Percentiles rank a stretch among this genome's conserved stretches.
phyloP scores from a whole-genome alignment of 2,888 invertebrate species.

The Drosophila stalkeri region DNA sequence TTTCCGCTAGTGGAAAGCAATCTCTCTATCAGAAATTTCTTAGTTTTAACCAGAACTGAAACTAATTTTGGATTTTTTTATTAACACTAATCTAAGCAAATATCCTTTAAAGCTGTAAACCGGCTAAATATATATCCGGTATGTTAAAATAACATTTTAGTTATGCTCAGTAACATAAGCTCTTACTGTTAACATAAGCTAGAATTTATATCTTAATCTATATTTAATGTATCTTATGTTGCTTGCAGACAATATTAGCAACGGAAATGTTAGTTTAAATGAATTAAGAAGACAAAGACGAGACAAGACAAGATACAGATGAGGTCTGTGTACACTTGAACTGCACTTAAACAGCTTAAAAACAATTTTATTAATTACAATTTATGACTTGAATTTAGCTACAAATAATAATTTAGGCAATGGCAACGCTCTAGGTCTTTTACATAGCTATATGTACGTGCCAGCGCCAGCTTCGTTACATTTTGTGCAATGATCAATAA shows the following conservation, averaged over 20 bases:
- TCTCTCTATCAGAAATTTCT: neutral
- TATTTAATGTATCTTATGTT: neutral
- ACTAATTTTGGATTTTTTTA: neutral
- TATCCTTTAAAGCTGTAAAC: neutral
- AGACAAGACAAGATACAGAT: neutral
- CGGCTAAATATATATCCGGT: neutral
- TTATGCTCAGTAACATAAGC: neutral
- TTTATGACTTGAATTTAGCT: constrained; percentile 61
- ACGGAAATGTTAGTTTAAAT: constrained; percentile 50
- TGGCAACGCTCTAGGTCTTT: constrained; percentile 45
- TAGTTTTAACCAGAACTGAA: neutral
- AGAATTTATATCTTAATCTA: neutral
- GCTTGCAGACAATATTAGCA: neutral
- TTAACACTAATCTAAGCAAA: neutral
- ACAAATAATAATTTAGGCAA: constrained; percentile 61
- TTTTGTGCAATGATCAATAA: constrained; percentile 43
- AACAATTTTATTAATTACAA: constrained; percentile 59
- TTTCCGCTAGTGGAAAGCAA: neutral
- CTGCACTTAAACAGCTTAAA: constrained; percentile 46
- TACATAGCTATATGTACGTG: constrained; percentile 42
- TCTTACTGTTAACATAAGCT: neutral
- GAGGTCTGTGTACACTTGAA: constrained; percentile 16
- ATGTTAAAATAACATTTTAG: neutral
- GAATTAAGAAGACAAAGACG: constrained; percentile 31
- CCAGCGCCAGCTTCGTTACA: constrained; percentile 1